Percentiles rank a stretch among this genome's conserved stretches.
Evolutionary conservation across 2,797 vertebrate species (phyloP).

Genomic region (Chromobotia macracanthus): DNA sequence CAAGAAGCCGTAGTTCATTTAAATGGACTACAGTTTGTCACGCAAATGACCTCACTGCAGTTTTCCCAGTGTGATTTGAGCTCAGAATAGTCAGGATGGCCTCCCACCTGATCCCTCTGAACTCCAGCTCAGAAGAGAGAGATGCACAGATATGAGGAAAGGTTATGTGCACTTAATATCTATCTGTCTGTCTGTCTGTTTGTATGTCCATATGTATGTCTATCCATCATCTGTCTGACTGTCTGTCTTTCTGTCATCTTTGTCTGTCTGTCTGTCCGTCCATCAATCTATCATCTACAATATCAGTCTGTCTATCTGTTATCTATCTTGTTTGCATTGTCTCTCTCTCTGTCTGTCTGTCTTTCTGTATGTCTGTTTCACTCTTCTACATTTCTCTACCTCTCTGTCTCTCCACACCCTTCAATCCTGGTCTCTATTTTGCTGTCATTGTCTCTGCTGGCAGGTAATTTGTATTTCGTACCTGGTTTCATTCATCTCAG

Average conservation of each 20-base stretch:
- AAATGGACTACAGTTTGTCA: constrained; percentile 45
- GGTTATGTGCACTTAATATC: neutral
- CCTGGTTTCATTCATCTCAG: constrained; percentile 31
- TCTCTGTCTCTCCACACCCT: neutral
- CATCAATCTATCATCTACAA: too few species aligned
- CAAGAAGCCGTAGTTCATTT: constrained; percentile 50
- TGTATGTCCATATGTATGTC: too few species aligned
- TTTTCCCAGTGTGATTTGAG: constrained; percentile 49
- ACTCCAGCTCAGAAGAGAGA: neutral
- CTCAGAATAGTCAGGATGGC: constrained; percentile 46
- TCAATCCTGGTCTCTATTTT: neutral
- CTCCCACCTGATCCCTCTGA: constrained; percentile 44
- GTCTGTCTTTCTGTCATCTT: too few species aligned
- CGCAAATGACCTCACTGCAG: constrained; percentile 36
- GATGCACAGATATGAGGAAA: neutral
- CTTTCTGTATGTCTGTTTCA: neutral
- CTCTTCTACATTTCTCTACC: neutral
- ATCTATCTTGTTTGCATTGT: too few species aligned
- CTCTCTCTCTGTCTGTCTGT: too few species aligned
- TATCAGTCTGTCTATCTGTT: too few species aligned
- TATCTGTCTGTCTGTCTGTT: too few species aligned
- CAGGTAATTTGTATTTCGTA: constrained; percentile 12
- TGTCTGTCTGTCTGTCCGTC: too few species aligned
- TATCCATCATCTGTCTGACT: too few species aligned
- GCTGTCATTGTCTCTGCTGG: neutral